phyloP scores from a whole-genome alignment of 1,140 invertebrate species.

The Eriocheir sinensis region DNA sequence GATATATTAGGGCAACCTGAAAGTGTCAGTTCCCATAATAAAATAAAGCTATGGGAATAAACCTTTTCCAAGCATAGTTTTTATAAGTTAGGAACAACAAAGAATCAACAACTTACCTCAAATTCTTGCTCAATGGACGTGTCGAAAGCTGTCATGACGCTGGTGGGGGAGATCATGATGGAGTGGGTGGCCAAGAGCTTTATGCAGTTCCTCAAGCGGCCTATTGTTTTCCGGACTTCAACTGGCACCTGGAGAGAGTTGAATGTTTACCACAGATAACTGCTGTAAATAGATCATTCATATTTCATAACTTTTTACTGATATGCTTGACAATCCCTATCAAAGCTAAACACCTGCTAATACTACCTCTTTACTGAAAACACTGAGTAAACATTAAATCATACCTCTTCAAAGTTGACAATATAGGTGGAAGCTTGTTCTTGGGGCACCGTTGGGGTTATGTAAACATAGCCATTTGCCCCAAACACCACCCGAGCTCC shows the following conservation, averaged over 20 bases:
- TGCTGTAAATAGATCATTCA: too few species aligned
- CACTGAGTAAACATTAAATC: not conserved
- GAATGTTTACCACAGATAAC: not conserved
- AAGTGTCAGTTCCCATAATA: too few species aligned
- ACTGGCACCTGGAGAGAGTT: constrained; percentile 63
- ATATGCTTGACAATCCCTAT: too few species aligned
- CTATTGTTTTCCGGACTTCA: constrained; percentile 76
- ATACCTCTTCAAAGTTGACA: constrained; percentile 78
- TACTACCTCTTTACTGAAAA: too few species aligned
- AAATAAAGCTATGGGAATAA: too few species aligned
- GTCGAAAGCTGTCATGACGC: constrained; percentile 66
- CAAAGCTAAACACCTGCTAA: too few species aligned
- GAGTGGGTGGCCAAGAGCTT: constrained; percentile 66
- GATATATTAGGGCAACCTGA: too few species aligned
- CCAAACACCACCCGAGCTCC: constrained; percentile 96
- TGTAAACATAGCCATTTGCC: constrained; percentile 98
- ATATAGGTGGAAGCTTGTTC: constrained; percentile 76
- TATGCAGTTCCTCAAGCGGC: constrained; percentile 65
- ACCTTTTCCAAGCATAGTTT: too few species aligned
- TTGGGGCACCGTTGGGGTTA: constrained; percentile 86
- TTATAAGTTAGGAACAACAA: not conserved
- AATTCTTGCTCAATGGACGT: constrained; percentile 62
- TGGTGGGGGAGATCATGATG: constrained; percentile 71
- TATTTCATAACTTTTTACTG: too few species aligned
- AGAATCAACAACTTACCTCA: constrained; percentile 38